phyloP scores from a whole-genome alignment of 1,140 invertebrate species.

The fruit fly (Drosophila melanogaster) region DNA sequence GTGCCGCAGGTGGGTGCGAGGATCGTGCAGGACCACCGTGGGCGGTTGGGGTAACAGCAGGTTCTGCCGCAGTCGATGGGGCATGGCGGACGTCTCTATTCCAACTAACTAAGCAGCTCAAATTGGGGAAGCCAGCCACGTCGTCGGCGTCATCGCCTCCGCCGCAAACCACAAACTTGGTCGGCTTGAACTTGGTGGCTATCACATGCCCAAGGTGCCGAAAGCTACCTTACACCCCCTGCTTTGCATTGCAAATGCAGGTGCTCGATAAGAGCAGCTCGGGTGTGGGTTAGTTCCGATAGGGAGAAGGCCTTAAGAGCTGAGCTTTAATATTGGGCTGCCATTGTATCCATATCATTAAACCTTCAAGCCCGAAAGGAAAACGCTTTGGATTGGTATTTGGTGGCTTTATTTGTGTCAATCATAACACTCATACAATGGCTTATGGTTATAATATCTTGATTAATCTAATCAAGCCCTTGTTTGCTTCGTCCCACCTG shows the following conservation, averaged over 20 bases:
- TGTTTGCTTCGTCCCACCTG: conserved; percentile 39
- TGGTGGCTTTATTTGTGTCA: too few relatives aligned
- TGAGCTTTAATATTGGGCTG: background rate
- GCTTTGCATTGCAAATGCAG: conserved; percentile 42
- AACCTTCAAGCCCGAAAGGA: background rate
- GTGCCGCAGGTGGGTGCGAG: conserved; percentile 60
- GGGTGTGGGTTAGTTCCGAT: conserved; percentile 26
- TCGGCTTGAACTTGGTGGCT: conserved; percentile 66
- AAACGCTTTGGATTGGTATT: background rate
- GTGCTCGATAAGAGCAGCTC: conserved; percentile 33
- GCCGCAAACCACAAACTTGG: conserved; percentile 56
- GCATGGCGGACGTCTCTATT: conserved; percentile 54
- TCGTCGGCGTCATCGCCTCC: conserved; percentile 24
- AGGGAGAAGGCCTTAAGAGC: conserved; percentile 15
- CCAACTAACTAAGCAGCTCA: conserved; percentile 38
- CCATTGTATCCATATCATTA: background rate
- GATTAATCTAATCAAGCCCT: background rate
- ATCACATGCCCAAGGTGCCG: conserved; percentile 52
- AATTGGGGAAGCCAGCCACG: conserved; percentile 29
- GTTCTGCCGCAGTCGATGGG: conserved; percentile 62
- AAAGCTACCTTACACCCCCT: conserved; percentile 13
- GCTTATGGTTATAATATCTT: too few relatives aligned
- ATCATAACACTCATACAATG: too few relatives aligned
- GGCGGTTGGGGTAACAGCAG: conserved; percentile 56
- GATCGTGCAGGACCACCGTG: conserved; percentile 59